Conservation (phyloP, 2,888 invertebrate species). For the Leucoma salicis region DNA sequence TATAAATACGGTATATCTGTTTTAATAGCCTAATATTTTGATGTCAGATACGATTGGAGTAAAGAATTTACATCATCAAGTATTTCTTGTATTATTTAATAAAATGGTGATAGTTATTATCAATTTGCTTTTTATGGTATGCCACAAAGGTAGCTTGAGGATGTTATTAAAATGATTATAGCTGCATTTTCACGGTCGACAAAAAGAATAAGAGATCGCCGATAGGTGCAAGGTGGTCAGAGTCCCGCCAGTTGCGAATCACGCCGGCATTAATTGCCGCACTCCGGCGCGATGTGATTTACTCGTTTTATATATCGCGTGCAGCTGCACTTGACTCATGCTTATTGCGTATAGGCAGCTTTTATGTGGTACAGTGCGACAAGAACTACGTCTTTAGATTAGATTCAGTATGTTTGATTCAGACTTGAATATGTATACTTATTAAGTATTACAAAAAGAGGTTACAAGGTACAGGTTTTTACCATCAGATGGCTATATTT, state of each 20-base stretch:
- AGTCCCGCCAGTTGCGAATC: constrained; percentile 41
- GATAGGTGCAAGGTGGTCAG: constrained; percentile 33
- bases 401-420: no score
- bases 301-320: constrained; percentile 54
- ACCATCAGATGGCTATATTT: no score
- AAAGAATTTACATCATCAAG: constrained; percentile 5
- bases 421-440: no score
- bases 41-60: constrained; percentile 15
- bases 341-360: constrained; percentile 41
- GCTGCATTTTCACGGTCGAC: constrained; percentile 4
- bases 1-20: constrained; percentile 21
- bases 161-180: neutral
- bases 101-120: constrained; percentile 2
- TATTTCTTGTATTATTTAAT: constrained; percentile 6
- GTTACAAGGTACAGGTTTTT: no score
- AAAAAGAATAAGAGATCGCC: constrained; percentile 13
- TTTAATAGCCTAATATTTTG: constrained; percentile 26
- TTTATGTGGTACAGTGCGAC: constrained; percentile 22
- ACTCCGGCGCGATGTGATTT: constrained; percentile 61
- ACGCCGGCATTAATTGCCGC: constrained; percentile 63
- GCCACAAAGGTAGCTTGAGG: neutral
- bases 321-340: constrained; percentile 75
- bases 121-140: constrained; percentile 3
- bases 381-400: constrained; percentile 14
- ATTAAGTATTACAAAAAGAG: no score